Percentiles rank a stretch among this genome's conserved stretches.
Conservation (phyloP, 1,140 invertebrate genomes). For the Diorhabda carinulata region DNA sequence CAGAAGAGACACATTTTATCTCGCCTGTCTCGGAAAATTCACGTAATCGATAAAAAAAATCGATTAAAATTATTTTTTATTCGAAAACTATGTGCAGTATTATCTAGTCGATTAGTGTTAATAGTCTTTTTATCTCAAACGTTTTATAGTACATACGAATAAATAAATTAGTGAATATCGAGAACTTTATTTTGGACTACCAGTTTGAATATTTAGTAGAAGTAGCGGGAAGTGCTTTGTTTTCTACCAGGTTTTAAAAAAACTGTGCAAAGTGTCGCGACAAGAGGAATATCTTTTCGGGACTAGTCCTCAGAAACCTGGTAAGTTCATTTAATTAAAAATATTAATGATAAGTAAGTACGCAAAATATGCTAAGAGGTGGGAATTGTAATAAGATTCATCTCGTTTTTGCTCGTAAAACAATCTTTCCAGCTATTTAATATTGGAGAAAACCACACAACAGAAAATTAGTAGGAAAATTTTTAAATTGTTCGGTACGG, state of each 20-base stretch:
- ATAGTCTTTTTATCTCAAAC: not conserved
- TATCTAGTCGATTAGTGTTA: not conserved
- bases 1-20: constrained; percentile 29
- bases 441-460: too few species aligned
- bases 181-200: too few species aligned
- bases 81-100: constrained; percentile 13
- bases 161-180: too few species aligned
- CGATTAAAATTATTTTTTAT: constrained; percentile 35
- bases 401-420: too few species aligned
- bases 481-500: too few species aligned
- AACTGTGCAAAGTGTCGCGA: constrained; percentile 21
- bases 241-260: constrained; percentile 9
- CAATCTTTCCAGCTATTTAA: too few species aligned
- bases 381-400: too few species aligned
- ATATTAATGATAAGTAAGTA: too few species aligned
- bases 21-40: constrained; percentile 30
- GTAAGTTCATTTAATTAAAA: not conserved
- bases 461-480: too few species aligned
- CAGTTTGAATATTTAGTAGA: not conserved
- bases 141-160: too few species aligned
- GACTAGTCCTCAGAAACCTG: constrained; percentile 17
- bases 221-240: not conserved
- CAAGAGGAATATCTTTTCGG: constrained; percentile 16
- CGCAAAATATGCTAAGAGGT: too few species aligned
- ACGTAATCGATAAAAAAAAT: constrained; percentile 39